phyloP scores from a whole-genome alignment of 2,888 invertebrate species.

The Lottia gigantea region DNA sequence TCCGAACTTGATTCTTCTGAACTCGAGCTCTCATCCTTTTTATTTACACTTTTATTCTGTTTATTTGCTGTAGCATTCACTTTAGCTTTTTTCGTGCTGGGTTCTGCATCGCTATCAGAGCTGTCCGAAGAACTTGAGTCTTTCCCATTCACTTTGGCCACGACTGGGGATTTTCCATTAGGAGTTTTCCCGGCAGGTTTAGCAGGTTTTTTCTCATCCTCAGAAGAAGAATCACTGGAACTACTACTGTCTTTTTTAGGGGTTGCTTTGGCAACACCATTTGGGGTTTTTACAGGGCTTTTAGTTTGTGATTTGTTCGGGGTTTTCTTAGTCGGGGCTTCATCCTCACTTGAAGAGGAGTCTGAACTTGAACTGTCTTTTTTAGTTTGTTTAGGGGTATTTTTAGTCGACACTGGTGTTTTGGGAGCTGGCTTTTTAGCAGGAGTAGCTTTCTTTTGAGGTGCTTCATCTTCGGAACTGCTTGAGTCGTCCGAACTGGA shows the following conservation, averaged over 20 bases:
- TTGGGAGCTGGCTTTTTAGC: slow-evolving; percentile 18
- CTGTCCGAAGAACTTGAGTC: slow-evolving; percentile 25
- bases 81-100: slow-evolving; percentile 13
- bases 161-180: slow-evolving; percentile 12
- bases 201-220: slow-evolving; percentile 23
- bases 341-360: slow-evolving; percentile 35
- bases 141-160: slow-evolving; percentile 10
- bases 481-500: slow-evolving; percentile 21
- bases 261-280: slow-evolving; percentile 20
- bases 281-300: slow-evolving; percentile 20
- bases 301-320: slow-evolving; percentile 21
- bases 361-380: slow-evolving; percentile 31
- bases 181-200: slow-evolving; percentile 1
- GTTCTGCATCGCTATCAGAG: slow-evolving; percentile 34
- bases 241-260: slow-evolving; percentile 25
- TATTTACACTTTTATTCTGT: neutral
- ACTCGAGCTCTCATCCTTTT: slow-evolving; percentile 20
- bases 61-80: neutral
- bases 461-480: slow-evolving; percentile 25
- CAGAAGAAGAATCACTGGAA: slow-evolving; percentile 27
- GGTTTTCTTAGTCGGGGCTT: slow-evolving; percentile 23
- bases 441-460: slow-evolving; percentile 20
- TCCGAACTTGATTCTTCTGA: slow-evolving; percentile 29
- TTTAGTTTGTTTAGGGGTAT: slow-evolving; percentile 24
- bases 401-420: slow-evolving; percentile 20